Percentiles rank a stretch among this genome's conserved stretches.
Conservation (phyloP, 2,797 vertebrate species). For the Poliocrania exsul region DNA sequence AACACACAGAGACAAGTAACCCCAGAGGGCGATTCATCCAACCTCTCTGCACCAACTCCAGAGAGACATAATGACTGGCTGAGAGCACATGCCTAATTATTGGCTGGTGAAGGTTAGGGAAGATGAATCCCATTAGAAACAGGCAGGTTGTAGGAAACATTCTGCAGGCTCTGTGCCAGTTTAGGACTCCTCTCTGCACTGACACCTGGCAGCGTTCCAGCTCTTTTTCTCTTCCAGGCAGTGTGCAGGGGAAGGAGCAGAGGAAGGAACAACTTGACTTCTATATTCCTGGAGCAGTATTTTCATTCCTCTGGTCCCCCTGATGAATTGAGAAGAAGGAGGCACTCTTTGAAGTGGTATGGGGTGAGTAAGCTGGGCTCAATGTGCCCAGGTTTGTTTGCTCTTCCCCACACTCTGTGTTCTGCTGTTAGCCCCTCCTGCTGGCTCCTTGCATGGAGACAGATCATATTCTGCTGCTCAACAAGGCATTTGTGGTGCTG, state of each 20-base stretch:
- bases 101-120: constrained; percentile 41
- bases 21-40: constrained; percentile 25
- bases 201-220: not conserved
- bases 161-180: not conserved
- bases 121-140: not conserved
- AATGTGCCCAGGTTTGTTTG: not conserved
- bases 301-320: not conserved
- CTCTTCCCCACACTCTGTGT: not conserved
- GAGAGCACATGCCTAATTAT: constrained; percentile 46
- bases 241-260: not conserved
- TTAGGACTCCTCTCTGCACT: not conserved
- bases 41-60: not conserved
- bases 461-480: not conserved
- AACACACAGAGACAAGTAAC: constrained; percentile 42
- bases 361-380: not conserved
- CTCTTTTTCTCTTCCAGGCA: not conserved
- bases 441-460: not conserved
- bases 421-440: not conserved
- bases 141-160: not conserved
- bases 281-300: not conserved
- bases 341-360: not conserved
- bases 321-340: not conserved
- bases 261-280: not conserved
- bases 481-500: not conserved
- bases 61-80: constrained; percentile 21